Conservation (phyloP, 1,140 invertebrate species). For the Harpegnathos saltator region DNA sequence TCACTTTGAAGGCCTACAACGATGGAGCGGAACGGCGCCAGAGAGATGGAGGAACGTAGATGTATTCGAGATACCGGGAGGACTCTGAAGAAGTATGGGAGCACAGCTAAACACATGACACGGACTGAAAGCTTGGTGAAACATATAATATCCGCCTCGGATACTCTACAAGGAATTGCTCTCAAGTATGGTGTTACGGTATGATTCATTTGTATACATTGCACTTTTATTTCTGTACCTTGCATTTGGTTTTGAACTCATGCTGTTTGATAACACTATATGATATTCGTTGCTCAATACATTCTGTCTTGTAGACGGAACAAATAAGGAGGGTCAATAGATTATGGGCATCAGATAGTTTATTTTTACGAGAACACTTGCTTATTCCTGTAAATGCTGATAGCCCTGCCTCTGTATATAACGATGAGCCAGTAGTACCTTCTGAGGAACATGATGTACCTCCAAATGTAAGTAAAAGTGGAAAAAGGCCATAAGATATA, state of each 20-base stretch:
- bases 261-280: neutral
- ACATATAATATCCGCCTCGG: conserved; percentile 91
- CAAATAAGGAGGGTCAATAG: conserved; percentile 95
- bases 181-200: conserved; percentile 97
- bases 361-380: conserved; percentile 93
- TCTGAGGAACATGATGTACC: conserved; percentile 62
- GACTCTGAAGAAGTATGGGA: conserved; percentile 95
- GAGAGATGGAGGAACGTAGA: conserved; percentile 93
- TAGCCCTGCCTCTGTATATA: conserved; percentile 87
- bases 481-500: conserved; percentile 40
- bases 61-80: conserved; percentile 93
- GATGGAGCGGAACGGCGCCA: conserved; percentile 85
- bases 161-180: conserved; percentile 97
- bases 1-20: conserved; percentile 38
- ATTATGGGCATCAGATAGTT: conserved; percentile 95
- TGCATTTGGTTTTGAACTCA: conserved; percentile 66
- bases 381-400: conserved; percentile 91
- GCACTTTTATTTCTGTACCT: conserved; percentile 21
- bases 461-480: conserved; percentile 72
- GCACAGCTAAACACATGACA: conserved; percentile 90
- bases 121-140: conserved; percentile 91
- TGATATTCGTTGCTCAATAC: neutral
- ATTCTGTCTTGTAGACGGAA: conserved; percentile 92
- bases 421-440: conserved; percentile 67
- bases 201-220: conserved; percentile 71